Evolutionary conservation across 2,797 vertebrate genomes (phyloP).

Genomic region (Lophotriccus pileatus): DNA sequence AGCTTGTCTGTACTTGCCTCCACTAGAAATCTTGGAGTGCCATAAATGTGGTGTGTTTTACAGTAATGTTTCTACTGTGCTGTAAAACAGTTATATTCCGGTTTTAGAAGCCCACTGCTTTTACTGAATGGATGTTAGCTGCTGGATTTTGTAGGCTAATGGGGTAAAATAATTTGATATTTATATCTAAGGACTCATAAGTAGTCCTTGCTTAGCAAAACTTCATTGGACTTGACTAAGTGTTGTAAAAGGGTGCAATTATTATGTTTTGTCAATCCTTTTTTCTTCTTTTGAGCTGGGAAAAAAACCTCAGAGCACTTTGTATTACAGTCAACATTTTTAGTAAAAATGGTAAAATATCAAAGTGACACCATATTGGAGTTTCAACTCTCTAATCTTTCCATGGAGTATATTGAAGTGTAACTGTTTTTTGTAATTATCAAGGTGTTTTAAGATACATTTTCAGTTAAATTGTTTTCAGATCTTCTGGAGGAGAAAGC

Average conservation of each 20-base stretch:
- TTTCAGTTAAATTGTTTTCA: background rate
- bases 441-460: background rate
- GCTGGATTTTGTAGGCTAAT: background rate
- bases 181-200: background rate
- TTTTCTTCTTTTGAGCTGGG: background rate
- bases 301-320: background rate
- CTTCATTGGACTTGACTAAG: background rate
- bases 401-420: background rate
- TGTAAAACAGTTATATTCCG: background rate
- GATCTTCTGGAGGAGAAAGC: background rate
- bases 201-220: background rate
- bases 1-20: background rate
- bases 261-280: background rate
- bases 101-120: background rate
- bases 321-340: background rate
- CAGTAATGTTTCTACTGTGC: background rate
- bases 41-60: background rate
- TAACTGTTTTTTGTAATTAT: background rate
- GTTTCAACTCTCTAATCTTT: background rate
- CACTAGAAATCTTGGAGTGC: background rate
- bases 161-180: background rate
- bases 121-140: background rate
- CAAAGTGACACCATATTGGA: background rate
- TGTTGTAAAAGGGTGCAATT: background rate
- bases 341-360: background rate